phyloP scores from a whole-genome alignment of 1,140 invertebrate genomes.

The Bombus vancouverensis region DNA sequence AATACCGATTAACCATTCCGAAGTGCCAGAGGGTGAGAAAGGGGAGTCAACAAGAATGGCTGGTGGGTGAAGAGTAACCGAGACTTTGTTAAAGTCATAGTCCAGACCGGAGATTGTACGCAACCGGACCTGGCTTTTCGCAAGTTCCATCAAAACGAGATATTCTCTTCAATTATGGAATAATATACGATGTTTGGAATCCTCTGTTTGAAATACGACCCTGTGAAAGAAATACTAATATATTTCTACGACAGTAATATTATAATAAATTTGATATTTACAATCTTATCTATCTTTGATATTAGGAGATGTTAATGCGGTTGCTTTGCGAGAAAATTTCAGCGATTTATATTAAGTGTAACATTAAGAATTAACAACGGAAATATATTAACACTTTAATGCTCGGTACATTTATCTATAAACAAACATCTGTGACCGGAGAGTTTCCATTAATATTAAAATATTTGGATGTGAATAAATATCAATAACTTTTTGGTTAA shows the following conservation, averaged over 20 bases:
- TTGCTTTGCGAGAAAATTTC: not conserved
- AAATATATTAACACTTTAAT: too few relatives aligned
- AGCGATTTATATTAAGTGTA: not conserved
- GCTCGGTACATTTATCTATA: too few relatives aligned
- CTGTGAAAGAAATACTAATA: not conserved
- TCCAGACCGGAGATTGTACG: constrained; percentile 40
- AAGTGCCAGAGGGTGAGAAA: not conserved
- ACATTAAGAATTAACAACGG: not conserved
- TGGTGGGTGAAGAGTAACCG: constrained; percentile 15
- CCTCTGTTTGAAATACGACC: not conserved
- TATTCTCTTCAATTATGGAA: not conserved
- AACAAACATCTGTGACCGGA: too few relatives aligned
- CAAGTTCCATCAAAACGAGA: not conserved
- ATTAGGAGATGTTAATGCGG: not conserved
- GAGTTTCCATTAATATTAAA: too few relatives aligned
- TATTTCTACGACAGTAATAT: not conserved
- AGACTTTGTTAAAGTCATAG: constrained; percentile 48
- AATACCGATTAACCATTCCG: constrained; percentile 52
- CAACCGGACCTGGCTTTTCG: not conserved
- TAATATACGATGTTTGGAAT: not conserved
- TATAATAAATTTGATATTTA: not conserved
- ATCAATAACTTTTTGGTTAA: too few relatives aligned
- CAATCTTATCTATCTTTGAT: not conserved
- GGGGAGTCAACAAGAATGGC: not conserved
- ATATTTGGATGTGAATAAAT: too few relatives aligned